Evolutionary conservation across 2,888 invertebrate genomes (phyloP), one percentile per base, ranked within the genome.

Genomic region (Gymnocheta viridis): DNA sequence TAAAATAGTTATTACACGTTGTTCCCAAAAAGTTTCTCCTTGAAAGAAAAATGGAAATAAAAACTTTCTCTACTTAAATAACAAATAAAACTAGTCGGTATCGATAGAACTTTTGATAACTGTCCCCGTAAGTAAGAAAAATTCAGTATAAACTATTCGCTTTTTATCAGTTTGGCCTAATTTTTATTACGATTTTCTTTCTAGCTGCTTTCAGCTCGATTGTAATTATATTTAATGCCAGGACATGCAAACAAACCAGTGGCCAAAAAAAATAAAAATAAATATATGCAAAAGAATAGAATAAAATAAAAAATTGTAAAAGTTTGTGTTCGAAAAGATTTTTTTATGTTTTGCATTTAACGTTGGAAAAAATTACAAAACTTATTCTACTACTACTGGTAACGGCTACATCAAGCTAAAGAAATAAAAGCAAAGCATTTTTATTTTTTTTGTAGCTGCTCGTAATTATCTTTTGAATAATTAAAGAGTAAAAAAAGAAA

Each of bases 401-500:
- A n/a, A 41, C 38, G 24, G 58, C 19, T 49, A 12, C 24, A 60
- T 9, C 41, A 29, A n/a, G 9, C 60, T 3, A 67, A 69, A 51
- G 54, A 38, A 67, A 51, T n/a, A 35, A 69, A 35, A n/a, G 60
- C 24, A 82, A 86, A 86, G 86, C 85, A 86, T 69, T 85, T 86
- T 88, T 86, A 70, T 66, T 86, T 86, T 88, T 86, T 89, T 86
- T 86, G 35, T 22, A 85, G 64, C 24, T 17, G 17, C 54, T 88
- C 87, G 89, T 89, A 89, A 89, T 89, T 89, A 89, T 90, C 89
- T 90, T 89, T 89, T 89, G 89, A 88, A 90, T 89, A 89, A 89
- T 89, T 89, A 89, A 88, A 89, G 88, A 29, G 10, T 17, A 86
- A 87, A 88, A 88, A 88, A 85, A 82, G 35, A 41, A 62, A 66